Evolutionary conservation across 2,113 vertebrate genomes (phyloP).

Genomic region (Candoia aspera): DNA sequence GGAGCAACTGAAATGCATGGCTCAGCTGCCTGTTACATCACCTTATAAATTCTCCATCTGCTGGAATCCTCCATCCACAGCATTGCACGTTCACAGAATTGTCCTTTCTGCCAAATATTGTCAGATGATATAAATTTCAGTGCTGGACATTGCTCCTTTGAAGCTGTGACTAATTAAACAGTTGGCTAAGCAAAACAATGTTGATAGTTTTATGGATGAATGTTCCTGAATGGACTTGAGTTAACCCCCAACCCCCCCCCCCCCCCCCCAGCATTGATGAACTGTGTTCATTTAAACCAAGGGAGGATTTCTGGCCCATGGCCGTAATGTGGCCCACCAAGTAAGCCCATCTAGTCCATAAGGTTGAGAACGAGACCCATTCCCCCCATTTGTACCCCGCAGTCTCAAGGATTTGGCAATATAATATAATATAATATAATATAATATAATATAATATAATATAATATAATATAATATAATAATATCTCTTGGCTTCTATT

Average conservation of each 20-base stretch:
- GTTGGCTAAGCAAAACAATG: background rate
- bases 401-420: background rate
- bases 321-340: background rate
- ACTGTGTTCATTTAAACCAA: background rate
- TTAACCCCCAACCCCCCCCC: no score
- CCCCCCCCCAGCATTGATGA: no score
- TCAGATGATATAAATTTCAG: conserved; percentile 3
- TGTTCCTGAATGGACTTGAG: background rate
- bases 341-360: background rate
- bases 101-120: background rate
- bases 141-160: background rate
- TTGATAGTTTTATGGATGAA: background rate
- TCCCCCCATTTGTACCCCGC: background rate
- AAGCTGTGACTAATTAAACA: background rate
- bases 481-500: no score
- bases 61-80: background rate
- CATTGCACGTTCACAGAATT: background rate
- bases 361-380: background rate
- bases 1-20: background rate
- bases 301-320: background rate
- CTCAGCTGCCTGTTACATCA: background rate
- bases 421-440: no score
- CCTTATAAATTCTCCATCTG: background rate
- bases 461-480: no score
- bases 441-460: no score